Percentiles rank a stretch among this genome's conserved stretches.
Evolutionary conservation across 2,113 vertebrate species (phyloP).

Genomic region (Muntiacus muntjak): DNA sequence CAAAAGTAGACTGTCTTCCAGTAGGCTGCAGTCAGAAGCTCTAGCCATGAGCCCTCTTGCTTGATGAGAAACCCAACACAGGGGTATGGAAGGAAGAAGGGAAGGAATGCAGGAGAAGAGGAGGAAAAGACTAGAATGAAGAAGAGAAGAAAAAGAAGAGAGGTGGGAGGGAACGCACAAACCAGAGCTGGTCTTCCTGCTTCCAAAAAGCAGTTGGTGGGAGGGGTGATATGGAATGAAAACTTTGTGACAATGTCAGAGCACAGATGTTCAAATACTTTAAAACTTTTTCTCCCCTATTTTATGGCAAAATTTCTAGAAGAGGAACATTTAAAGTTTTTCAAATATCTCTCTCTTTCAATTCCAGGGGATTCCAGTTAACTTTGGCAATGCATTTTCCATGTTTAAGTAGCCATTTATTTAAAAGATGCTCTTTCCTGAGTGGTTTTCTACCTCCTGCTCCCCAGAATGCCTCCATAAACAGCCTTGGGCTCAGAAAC

Average conservation of each 20-base stretch:
- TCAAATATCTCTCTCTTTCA: not conserved
- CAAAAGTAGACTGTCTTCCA: not conserved
- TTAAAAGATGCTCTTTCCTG: not conserved
- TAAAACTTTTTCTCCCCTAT: not conserved
- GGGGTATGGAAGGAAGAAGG: rapidly evolving
- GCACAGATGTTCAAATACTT: not conserved
- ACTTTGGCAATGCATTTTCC: not conserved
- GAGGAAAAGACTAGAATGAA: not conserved
- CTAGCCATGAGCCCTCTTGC: not conserved
- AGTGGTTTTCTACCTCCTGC: not conserved
- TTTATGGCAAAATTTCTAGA: conserved; percentile 41
- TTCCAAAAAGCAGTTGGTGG: not conserved
- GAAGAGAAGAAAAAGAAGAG: not conserved
- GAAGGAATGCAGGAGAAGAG: not conserved
- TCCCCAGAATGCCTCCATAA: not conserved
- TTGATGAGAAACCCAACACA: not conserved
- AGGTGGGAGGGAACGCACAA: rapidly evolving
- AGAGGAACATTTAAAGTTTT: not conserved
- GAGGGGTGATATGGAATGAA: not conserved
- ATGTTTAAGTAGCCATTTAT: not conserved
- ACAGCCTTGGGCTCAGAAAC: not conserved
- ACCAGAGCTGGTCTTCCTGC: not conserved
- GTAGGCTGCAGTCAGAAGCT: not conserved
- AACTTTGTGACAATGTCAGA: not conserved
- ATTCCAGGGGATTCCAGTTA: conserved; percentile 9